Evolutionary conservation across 2,113 vertebrate genomes (phyloP).

Genomic region (Callionymus lyra): DNA sequence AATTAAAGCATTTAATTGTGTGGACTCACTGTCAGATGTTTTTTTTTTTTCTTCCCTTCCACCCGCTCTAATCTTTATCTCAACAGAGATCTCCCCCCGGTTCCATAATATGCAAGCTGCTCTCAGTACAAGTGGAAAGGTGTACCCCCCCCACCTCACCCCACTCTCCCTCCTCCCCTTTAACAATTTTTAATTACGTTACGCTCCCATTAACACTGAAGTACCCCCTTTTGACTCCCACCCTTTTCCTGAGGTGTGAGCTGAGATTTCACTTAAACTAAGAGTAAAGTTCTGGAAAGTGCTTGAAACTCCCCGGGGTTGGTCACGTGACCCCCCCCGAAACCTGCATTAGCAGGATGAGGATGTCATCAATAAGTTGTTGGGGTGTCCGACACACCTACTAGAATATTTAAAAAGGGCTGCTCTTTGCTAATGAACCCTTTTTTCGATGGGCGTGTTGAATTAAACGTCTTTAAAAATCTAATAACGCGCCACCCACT

Average conservation of each 20-base stretch:
- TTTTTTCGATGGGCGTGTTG: constrained; percentile 28
- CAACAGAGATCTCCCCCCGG: constrained; percentile 73
- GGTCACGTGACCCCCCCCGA: constrained; percentile 14
- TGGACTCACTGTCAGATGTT: constrained; percentile 89
- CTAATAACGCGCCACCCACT: constrained; percentile 4
- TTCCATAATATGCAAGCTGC: constrained; percentile 64
- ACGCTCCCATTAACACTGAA: constrained; percentile 58
- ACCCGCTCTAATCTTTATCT: constrained; percentile 71
- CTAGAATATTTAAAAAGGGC: constrained; percentile 64
- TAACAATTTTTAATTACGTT: constrained; percentile 63
- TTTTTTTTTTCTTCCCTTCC: constrained; percentile 61
- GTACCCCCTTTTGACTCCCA: constrained; percentile 59
- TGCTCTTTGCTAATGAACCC: constrained; percentile 50
- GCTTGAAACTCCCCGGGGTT: no score
- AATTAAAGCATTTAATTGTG: constrained; percentile 99
- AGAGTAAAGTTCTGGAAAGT: background rate
- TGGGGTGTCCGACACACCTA: constrained; percentile 51
- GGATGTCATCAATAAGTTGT: constrained; percentile 42
- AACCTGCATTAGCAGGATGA: constrained; percentile 46
- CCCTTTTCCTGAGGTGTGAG: constrained; percentile 35
- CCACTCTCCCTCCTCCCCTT: constrained; percentile 3
- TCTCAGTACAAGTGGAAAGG: constrained; percentile 73
- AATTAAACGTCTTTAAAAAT: constrained; percentile 16
- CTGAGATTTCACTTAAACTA: no score
- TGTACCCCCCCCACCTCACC: constrained; percentile 49